phyloP scores from a whole-genome alignment of 2,888 invertebrate genomes.

The Lasioglossum oenotherae region DNA sequence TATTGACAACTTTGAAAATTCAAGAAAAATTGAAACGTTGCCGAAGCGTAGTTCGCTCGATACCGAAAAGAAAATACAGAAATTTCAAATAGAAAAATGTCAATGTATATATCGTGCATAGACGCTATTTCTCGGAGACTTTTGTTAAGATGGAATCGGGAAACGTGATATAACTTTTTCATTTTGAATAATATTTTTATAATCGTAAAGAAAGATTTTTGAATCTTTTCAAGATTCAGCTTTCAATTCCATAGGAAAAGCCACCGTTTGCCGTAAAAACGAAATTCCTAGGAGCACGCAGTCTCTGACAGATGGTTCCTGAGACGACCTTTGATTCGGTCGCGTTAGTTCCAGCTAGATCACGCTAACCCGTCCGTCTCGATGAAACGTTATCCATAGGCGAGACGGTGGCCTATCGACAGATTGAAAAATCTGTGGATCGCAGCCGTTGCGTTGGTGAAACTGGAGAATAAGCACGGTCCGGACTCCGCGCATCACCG shows the following conservation, averaged over 20 bases:
- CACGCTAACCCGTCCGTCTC: background rate
- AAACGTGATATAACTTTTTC: background rate
- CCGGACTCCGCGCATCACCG: conserved; percentile 36
- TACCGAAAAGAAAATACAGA: background rate
- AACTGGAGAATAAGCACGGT: conserved; percentile 62
- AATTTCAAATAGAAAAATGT: background rate
- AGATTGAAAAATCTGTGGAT: conserved; percentile 52
- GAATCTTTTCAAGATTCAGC: too few relatives aligned
- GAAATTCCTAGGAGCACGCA: background rate
- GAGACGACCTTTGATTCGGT: background rate
- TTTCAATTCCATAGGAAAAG: background rate
- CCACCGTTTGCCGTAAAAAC: background rate
- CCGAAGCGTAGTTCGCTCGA: background rate
- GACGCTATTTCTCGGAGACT: background rate
- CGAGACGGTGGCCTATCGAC: conserved; percentile 21
- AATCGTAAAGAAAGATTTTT: too few relatives aligned
- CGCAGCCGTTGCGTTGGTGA: conserved; percentile 31
- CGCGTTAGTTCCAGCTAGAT: conserved; percentile 10
- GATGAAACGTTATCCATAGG: conserved; percentile 32
- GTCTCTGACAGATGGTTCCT: background rate
- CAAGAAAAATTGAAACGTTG: background rate
- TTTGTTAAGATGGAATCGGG: background rate
- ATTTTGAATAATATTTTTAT: too few relatives aligned
- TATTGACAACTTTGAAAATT: background rate
- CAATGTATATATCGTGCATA: background rate